Evolutionary conservation across 1,140 invertebrate species (phyloP).

Genomic region (Conus betulinus): DNA sequence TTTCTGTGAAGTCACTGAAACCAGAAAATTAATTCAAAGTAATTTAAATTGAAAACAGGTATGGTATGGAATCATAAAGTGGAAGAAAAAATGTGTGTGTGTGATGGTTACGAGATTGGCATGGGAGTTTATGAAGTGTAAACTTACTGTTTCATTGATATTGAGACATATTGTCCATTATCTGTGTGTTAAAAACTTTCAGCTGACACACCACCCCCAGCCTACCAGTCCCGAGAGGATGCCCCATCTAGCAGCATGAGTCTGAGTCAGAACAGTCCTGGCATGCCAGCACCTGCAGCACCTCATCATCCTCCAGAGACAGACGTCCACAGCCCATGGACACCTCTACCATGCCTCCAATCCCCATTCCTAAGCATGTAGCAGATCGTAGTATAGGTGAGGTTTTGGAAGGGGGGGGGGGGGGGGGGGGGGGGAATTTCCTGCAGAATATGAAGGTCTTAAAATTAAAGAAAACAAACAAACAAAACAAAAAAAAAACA

Average conservation of each 20-base stretch:
- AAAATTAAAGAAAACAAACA: no score
- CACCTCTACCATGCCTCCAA: constrained; percentile 49
- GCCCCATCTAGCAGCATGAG: constrained; percentile 54
- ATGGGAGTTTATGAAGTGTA: no score
- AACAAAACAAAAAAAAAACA: no score
- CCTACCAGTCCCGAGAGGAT: constrained; percentile 91
- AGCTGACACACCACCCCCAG: constrained; percentile 94
- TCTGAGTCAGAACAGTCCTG: constrained; percentile 75
- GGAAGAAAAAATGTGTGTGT: no score
- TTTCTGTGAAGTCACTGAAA: no score
- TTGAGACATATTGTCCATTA: no score
- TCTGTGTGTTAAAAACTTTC: not conserved
- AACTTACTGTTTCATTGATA: not conserved
- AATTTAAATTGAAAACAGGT: no score
- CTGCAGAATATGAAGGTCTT: no score
- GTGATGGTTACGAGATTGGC: no score
- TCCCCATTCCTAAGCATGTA: constrained; percentile 37
- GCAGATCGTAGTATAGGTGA: constrained; percentile 1
- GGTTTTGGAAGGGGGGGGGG: not conserved
- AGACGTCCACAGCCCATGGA: constrained; percentile 65
- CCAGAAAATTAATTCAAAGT: no score
- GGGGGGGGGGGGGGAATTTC: no score
- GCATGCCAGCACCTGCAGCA: not conserved
- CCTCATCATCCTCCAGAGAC: constrained; percentile 72
- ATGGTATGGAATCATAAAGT: no score